Evolutionary conservation across 1,140 invertebrate species (phyloP).

Genomic region (Heliconius nattereri): DNA sequence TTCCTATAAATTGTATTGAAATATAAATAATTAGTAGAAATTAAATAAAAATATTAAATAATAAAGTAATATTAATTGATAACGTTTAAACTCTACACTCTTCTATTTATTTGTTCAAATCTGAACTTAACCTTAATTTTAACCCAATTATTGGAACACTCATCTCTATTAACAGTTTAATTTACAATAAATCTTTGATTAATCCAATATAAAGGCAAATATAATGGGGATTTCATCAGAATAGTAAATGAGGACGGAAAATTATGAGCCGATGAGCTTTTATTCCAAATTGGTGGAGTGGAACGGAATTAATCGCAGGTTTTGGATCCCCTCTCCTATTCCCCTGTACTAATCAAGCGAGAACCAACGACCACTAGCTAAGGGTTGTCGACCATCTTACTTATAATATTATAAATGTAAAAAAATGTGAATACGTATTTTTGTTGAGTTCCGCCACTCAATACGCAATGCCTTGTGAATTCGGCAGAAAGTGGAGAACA

Average conservation of each 20-base stretch:
- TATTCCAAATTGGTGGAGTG: slow-evolving; percentile 16
- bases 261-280: slow-evolving; percentile 27
- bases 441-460: too few species aligned
- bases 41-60: too few species aligned
- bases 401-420: too few species aligned
- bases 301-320: slow-evolving; percentile 26
- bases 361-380: slow-evolving; percentile 13
- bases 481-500: too few species aligned
- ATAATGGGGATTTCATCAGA: slow-evolving; percentile 15
- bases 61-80: too few species aligned
- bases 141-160: slow-evolving; percentile 4
- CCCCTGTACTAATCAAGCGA: slow-evolving; percentile 21
- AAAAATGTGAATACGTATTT: too few species aligned
- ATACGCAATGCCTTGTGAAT: too few species aligned
- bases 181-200: slow-evolving; percentile 12
- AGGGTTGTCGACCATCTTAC: not conserved
- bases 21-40: too few species aligned
- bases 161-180: not conserved
- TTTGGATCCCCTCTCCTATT: slow-evolving; percentile 11
- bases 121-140: not conserved
- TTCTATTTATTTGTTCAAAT: not conserved
- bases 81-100: not conserved
- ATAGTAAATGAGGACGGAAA: slow-evolving; percentile 26
- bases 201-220: slow-evolving; percentile 22
- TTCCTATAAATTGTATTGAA: too few species aligned